phyloP scores from a whole-genome alignment of 2,888 invertebrate species.

The Dynastes hyllus region DNA sequence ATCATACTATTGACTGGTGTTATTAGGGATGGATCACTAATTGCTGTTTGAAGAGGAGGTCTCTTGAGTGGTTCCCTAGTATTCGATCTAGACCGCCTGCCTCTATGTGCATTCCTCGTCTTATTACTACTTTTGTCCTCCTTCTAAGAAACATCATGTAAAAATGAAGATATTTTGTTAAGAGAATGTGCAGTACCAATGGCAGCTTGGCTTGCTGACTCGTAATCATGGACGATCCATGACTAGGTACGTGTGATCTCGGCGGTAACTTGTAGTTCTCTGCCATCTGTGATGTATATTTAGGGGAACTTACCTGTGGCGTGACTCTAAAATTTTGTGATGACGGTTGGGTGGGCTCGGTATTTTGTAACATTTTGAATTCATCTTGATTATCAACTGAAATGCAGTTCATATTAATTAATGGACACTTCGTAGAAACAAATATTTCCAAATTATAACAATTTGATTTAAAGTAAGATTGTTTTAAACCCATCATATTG shows the following conservation, averaged over 20 bases:
- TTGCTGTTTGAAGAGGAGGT: constrained; percentile 81
- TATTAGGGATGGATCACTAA: constrained; percentile 83
- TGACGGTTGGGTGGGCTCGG: constrained; percentile 53
- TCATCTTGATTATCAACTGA: constrained; percentile 47
- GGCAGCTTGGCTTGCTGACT: constrained; percentile 34
- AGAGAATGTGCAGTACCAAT: constrained; percentile 38
- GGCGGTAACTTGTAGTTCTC: constrained; percentile 55
- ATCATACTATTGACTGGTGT: constrained; percentile 77
- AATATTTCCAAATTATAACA: neutral
- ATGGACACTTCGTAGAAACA: neutral
- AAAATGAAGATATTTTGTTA: constrained; percentile 45
- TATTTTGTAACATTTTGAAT: constrained; percentile 58
- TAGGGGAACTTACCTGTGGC: constrained; percentile 62
- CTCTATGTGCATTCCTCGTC: constrained; percentile 65
- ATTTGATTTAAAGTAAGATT: neutral
- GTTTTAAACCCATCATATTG: too few relatives aligned
- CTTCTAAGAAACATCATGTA: constrained; percentile 55
- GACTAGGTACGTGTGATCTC: constrained; percentile 42
- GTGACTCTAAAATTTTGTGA: constrained; percentile 65
- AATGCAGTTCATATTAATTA: constrained; percentile 26
- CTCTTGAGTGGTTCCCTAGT: constrained; percentile 72
- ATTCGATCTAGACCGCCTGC: constrained; percentile 74
- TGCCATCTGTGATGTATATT: constrained; percentile 66
- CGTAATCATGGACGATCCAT: constrained; percentile 43
- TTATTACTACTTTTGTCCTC: constrained; percentile 59